Conservation (phyloP, 2,113 vertebrate species). For the Perognathus longimembris region DNA sequence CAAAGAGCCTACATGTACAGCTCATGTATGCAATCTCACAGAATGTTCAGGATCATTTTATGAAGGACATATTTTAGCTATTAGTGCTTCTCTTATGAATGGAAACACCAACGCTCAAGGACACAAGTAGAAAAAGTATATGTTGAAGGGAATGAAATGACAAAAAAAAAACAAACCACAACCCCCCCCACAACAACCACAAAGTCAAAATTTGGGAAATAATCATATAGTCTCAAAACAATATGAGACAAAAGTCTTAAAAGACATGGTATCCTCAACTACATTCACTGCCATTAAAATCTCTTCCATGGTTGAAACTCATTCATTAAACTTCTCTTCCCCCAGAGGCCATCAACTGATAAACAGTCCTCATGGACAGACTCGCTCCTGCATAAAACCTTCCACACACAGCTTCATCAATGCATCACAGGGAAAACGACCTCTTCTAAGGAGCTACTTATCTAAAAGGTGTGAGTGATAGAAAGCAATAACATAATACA, state of each 20-base stretch:
- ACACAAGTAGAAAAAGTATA: background rate
- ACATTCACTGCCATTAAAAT: conserved; percentile 50
- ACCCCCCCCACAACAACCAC: background rate
- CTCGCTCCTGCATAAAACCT: conserved; percentile 55
- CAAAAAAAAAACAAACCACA: no score
- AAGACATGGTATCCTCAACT: background rate
- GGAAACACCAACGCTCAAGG: background rate
- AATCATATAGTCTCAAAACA: conserved; percentile 1
- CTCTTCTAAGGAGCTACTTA: conserved; percentile 52
- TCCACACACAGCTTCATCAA: conserved; percentile 37
- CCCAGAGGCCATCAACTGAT: conserved; percentile 38
- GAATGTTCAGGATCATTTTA: background rate
- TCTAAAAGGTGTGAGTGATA: conserved; percentile 68
- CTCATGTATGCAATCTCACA: background rate
- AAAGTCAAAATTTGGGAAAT: background rate
- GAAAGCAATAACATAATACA: conserved; percentile 42
- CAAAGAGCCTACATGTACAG: background rate
- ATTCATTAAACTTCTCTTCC: conserved; percentile 67
- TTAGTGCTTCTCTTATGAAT: background rate
- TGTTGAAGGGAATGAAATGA: background rate
- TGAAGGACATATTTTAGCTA: background rate
- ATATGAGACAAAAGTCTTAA: background rate
- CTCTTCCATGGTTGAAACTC: conserved; percentile 29
- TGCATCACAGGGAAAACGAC: conserved; percentile 58
- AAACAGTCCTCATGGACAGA: conserved; percentile 34